A percentile compares a stretch with the other conserved stretches of the same genome.
Evolutionary conservation across 2,888 invertebrate species (phyloP).

Genomic region (Panopea generosa): DNA sequence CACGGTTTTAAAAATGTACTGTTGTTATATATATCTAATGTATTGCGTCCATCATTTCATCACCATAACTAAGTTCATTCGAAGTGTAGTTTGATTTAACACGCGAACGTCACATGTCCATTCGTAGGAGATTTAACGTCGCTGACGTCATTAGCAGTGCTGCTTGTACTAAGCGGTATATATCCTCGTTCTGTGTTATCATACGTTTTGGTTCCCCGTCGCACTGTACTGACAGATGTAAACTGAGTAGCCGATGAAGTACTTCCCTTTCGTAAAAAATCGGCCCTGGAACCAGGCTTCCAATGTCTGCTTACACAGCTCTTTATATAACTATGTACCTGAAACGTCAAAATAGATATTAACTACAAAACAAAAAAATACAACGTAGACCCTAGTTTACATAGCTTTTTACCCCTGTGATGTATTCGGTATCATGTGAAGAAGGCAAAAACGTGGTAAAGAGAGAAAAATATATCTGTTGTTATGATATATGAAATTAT

Average conservation of each 20-base stretch:
- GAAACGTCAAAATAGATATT: conserved; percentile 4
- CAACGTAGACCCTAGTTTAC: neutral
- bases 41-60: too few species aligned
- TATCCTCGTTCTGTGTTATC: conserved; percentile 45
- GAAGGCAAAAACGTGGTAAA: too few species aligned
- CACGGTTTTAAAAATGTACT: too few species aligned
- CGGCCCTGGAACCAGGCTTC: conserved; percentile 20
- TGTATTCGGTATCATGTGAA: too few species aligned
- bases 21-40: too few species aligned
- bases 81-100: too few species aligned
- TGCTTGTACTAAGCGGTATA: conserved; percentile 60
- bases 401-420: too few species aligned
- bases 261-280: conserved; percentile 41
- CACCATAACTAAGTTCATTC: too few species aligned
- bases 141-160: conserved; percentile 41
- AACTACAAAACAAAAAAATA: neutral
- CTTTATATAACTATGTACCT: conserved; percentile 50
- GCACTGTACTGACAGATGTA: conserved; percentile 31
- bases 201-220: conserved; percentile 28
- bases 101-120: conserved; percentile 53
- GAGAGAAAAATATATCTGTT: too few species aligned
- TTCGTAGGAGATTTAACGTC: conserved; percentile 18
- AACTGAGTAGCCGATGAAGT: conserved; percentile 58
- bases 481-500: too few species aligned
- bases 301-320: conserved; percentile 34